phyloP scores from a whole-genome alignment of 2,888 invertebrate genomes.

The Cataglyphis altisquamis region DNA sequence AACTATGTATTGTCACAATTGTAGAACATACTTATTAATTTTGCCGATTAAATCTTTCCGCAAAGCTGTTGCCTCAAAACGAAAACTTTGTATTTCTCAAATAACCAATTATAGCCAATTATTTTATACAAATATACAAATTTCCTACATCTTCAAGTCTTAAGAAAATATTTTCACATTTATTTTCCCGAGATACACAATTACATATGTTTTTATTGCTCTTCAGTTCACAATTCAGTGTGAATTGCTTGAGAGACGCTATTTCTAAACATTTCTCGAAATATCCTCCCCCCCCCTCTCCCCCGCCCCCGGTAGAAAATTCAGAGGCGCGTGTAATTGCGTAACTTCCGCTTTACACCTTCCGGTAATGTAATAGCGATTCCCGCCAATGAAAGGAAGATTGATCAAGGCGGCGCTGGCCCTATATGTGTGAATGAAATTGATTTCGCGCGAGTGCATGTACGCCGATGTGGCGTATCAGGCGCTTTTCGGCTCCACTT shows the following conservation, averaged over 20 bases:
- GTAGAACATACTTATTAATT: neutral
- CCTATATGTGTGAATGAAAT: conserved; percentile 39
- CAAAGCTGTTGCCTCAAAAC: neutral
- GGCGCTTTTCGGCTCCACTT: conserved; percentile 70
- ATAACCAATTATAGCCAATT: neutral
- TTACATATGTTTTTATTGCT: neutral
- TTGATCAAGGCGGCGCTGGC: conserved; percentile 34
- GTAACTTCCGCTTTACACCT: conserved; percentile 33
- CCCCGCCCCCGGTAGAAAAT: neutral
- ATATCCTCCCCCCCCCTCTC: neutral
- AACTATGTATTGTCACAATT: conserved; percentile 5
- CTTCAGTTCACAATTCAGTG: neutral
- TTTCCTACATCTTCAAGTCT: neutral
- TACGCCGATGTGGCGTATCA: conserved; percentile 60
- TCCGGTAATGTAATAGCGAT: conserved; percentile 26
- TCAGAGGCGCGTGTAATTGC: conserved; percentile 32
- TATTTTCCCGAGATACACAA: neutral
- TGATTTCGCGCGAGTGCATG: conserved; percentile 47
- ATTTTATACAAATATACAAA: neutral
- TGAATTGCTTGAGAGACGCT: neutral
- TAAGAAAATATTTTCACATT: neutral
- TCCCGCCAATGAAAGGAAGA: conserved; percentile 33
- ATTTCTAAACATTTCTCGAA: neutral
- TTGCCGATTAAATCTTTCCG: neutral
- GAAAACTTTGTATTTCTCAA: neutral